phyloP scores from a whole-genome alignment of 1,140 invertebrate species.

The Aphelenchoides besseyi region DNA sequence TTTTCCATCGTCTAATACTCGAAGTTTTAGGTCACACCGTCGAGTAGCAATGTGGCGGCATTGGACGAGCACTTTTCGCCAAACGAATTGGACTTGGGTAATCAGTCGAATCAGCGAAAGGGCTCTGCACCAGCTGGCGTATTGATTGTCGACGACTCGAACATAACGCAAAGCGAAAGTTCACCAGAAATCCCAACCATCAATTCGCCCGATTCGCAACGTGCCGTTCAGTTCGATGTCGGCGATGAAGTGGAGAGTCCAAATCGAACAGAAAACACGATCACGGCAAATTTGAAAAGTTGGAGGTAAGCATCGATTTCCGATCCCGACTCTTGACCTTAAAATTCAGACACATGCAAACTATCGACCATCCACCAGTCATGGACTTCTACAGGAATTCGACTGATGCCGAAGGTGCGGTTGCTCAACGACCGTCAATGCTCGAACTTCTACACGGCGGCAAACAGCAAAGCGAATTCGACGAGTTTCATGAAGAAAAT shows the following conservation, averaged over 20 bases:
- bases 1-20: too few relatives aligned
- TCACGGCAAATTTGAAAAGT: constrained; percentile 48
- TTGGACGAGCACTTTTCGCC: not conserved
- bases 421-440: constrained; percentile 52
- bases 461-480: constrained; percentile 25
- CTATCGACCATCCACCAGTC: constrained; percentile 57
- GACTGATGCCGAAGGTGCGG: constrained; percentile 38
- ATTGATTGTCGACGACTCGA: not conserved
- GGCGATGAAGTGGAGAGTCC: constrained; percentile 28
- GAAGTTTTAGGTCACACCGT: constrained; percentile 21
- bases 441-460: constrained; percentile 54
- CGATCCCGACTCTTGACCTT: not conserved
- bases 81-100: not conserved
- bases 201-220: not conserved
- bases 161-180: not conserved
- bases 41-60: not conserved
- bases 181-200: not conserved
- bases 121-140: not conserved
- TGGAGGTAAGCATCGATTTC: constrained; percentile 34
- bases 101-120: not conserved
- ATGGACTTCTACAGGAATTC: constrained; percentile 63
- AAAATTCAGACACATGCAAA: constrained; percentile 52
- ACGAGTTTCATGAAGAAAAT: constrained; percentile 42
- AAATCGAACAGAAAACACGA: constrained; percentile 41
- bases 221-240: constrained; percentile 38